Evolutionary conservation across 2,113 vertebrate species (phyloP).

Genomic region (Danio rerio): DNA sequence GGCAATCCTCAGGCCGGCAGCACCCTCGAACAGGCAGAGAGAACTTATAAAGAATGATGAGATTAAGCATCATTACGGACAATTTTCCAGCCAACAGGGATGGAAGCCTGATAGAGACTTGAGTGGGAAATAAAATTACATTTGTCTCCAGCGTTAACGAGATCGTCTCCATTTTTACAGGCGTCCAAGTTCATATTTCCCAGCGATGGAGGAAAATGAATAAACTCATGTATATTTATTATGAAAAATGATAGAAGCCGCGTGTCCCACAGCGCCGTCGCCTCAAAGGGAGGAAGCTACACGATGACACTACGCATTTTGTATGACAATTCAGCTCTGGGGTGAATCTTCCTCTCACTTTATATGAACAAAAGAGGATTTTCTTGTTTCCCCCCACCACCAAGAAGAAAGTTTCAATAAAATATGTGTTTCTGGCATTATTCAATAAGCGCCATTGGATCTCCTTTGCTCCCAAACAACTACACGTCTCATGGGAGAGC

Average conservation of each 20-base stretch:
- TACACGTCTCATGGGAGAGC: conserved; percentile 27
- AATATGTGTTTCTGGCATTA: conserved; percentile 36
- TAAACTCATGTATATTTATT: conserved; percentile 53
- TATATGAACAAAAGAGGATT: conserved; percentile 21
- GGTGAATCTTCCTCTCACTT: conserved; percentile 23
- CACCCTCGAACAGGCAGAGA: neutral
- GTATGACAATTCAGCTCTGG: conserved; percentile 33
- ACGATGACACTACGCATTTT: conserved; percentile 37
- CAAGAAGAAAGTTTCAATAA: conserved; percentile 47
- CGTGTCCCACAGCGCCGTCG: conserved; percentile 28
- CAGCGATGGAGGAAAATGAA: conserved; percentile 13
- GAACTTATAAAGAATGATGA: conserved; percentile 35
- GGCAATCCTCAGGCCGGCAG: conserved; percentile 22
- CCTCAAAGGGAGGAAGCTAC: conserved; percentile 21
- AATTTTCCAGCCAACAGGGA: conserved; percentile 29
- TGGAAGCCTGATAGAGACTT: conserved; percentile 31
- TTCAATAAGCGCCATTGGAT: conserved; percentile 40
- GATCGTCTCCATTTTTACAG: conserved; percentile 15
- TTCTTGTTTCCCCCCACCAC: neutral
- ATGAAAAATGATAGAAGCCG: conserved; percentile 26
- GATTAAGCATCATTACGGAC: conserved; percentile 38
- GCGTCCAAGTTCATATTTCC: conserved; percentile 13
- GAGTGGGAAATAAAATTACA: conserved; percentile 41
- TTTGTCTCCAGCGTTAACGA: conserved; percentile 33
- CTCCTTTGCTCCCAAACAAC: conserved; percentile 5